Percentiles rank a stretch among this genome's conserved stretches.
These are phyloP conservation scores for Drosophila diplacantha DNA, from an alignment of 2,888 invertebrate genomes.

Conservation along the genomic window DNA sequence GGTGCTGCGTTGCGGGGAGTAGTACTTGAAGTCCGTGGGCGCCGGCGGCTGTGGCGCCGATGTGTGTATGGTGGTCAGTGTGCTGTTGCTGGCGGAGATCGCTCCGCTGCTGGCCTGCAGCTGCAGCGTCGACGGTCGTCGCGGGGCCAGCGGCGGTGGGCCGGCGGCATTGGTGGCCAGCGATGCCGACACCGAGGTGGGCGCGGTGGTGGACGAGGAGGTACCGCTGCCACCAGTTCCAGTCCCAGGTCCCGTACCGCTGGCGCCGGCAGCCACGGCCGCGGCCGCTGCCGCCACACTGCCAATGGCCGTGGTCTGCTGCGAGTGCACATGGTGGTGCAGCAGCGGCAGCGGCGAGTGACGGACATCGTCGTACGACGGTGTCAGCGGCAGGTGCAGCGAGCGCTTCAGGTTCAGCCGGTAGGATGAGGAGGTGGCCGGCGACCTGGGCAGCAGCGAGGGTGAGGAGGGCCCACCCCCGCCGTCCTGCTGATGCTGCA, in stretches of 20 bases:
- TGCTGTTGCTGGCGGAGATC: conserved; percentile 61
- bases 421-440: conserved; percentile 73
- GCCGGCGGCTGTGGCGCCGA: conserved; percentile 75
- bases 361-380: conserved; percentile 75
- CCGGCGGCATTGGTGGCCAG: conserved; percentile 26
- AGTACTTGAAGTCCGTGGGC: conserved; percentile 77
- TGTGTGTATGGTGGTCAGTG: conserved; percentile 74
- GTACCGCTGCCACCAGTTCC: conserved; percentile 47
- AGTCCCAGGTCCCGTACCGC: conserved; percentile 5
- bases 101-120: conserved; percentile 64
- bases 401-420: conserved; percentile 75
- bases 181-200: conserved; percentile 53
- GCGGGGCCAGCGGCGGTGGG: conserved; percentile 55
- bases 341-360: conserved; percentile 77
- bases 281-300: conserved; percentile 63
- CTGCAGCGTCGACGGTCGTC: conserved; percentile 72
- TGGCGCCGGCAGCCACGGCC: conserved; percentile 37
- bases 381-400: conserved; percentile 77
- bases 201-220: conserved; percentile 60
- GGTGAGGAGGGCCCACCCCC: conserved; percentile 40
- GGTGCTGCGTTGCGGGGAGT: conserved; percentile 76
- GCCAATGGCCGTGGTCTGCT: conserved; percentile 62
- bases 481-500: conserved; percentile 57
- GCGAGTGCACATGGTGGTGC: conserved; percentile 72
- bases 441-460: conserved; percentile 62